Evolutionary conservation across 92 coral and sea anemone genomes (phyloP).

Genomic region (Meandrina meandrites): DNA sequence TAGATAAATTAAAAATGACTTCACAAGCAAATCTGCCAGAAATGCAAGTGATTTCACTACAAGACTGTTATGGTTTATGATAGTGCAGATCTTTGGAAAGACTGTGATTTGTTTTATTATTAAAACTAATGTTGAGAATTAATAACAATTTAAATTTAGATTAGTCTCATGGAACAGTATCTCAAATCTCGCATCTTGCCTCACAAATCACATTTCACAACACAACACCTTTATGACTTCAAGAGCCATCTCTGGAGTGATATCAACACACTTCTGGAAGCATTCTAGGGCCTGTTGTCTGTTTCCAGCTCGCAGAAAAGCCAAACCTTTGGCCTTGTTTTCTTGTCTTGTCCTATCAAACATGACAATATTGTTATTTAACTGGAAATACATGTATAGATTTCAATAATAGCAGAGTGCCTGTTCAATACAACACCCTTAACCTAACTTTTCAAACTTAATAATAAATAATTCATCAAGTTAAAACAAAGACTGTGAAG

Average conservation of each 20-base stretch:
- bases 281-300: conserved; percentile 86
- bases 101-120: too few species aligned
- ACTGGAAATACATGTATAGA: neutral
- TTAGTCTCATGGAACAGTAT: neutral
- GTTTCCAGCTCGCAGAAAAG: conserved; percentile 93
- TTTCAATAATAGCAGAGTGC: neutral
- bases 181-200: neutral
- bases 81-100: neutral
- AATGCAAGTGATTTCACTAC: neutral
- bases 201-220: neutral
- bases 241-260: conserved; percentile 98
- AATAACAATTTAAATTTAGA: too few species aligned
- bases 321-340: conserved; percentile 91
- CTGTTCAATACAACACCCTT: too few species aligned
- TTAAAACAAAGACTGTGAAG: too few species aligned
- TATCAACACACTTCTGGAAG: conserved; percentile 95
- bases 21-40: too few species aligned
- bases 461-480: too few species aligned
- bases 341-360: conserved; percentile 78
- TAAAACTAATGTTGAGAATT: too few species aligned
- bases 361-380: neutral
- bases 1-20: neutral
- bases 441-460: too few species aligned
- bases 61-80: neutral
- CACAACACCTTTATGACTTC: conserved; percentile 88